These are phyloP conservation scores for Apis cerana DNA, from an alignment of 1,140 invertebrate genomes.

Conservation along the genomic window DNA sequence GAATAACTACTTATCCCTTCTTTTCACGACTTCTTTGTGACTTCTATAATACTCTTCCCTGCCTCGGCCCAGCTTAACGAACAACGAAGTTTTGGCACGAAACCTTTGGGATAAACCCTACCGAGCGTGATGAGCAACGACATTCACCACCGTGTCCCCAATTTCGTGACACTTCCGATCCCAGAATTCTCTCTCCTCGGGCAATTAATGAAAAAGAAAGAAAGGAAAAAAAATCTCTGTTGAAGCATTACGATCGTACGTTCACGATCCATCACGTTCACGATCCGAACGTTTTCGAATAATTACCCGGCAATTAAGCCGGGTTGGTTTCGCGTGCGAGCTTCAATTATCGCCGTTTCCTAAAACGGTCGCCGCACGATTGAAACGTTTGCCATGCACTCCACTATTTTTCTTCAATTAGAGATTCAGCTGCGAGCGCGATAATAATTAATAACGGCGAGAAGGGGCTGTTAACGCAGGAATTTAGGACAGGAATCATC, in stretches of 20 bases:
- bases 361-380: background rate
- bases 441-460: conserved; percentile 35
- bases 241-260: too few species aligned
- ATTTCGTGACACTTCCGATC: conserved; percentile 10
- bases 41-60: conserved; percentile 24
- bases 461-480: conserved; percentile 26
- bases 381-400: background rate
- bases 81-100: conserved; percentile 36
- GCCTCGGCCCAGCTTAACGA: conserved; percentile 28
- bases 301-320: background rate
- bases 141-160: background rate
- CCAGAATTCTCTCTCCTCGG: background rate
- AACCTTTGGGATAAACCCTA: conserved; percentile 10
- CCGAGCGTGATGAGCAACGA: conserved; percentile 13
- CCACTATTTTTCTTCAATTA: conserved; percentile 7
- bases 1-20: background rate
- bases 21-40: background rate
- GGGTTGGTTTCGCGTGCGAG: background rate
- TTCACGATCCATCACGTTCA: background rate
- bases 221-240: too few species aligned
- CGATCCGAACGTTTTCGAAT: background rate
- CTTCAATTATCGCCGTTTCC: background rate
- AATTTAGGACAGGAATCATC: conserved; percentile 35
- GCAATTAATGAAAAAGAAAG: background rate
- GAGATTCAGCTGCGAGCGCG: background rate